Evolutionary conservation across 2,888 invertebrate genomes (phyloP).

Genomic region (Apamea sordens): DNA sequence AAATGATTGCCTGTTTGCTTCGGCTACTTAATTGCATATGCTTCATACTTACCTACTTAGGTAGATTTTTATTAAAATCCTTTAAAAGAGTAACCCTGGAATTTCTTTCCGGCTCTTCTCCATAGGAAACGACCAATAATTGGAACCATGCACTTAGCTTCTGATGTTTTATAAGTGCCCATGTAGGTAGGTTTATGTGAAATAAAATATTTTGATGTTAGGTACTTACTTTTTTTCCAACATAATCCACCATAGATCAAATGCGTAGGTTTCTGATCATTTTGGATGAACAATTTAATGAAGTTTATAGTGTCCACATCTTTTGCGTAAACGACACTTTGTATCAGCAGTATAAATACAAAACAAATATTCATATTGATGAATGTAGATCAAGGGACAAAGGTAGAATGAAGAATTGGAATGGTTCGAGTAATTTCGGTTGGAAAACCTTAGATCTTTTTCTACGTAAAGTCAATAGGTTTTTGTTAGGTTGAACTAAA

Average conservation of each 20-base stretch:
- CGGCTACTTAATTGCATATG: neutral
- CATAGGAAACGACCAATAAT: no score
- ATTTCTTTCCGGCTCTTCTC: no score
- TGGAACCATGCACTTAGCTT: no score
- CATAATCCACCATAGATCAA: slow-evolving; percentile 74
- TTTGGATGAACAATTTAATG: slow-evolving; percentile 73
- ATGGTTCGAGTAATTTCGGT: neutral
- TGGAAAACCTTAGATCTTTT: neutral
- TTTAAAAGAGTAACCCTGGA: no score
- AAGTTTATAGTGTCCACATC: slow-evolving; percentile 67
- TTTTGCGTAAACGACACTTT: slow-evolving; percentile 38
- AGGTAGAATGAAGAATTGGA: slow-evolving; percentile 9
- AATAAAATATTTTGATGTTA: neutral
- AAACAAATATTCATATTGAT: slow-evolving; percentile 37
- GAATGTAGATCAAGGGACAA: neutral
- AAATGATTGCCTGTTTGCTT: neutral
- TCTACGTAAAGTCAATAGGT: slow-evolving; percentile 29
- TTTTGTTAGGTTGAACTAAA: slow-evolving; percentile 32
- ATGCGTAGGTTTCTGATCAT: slow-evolving; percentile 77
- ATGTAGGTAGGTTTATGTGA: no score
- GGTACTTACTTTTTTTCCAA: slow-evolving; percentile 76
- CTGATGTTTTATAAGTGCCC: no score
- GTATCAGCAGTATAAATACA: slow-evolving; percentile 28
- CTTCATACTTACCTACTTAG: neutral
- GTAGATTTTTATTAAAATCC: neutral